A percentile compares a stretch with the other conserved stretches of the same genome.
Conservation (phyloP, 92 coral and sea anemone species). For the Galaxea fascicularis region DNA sequence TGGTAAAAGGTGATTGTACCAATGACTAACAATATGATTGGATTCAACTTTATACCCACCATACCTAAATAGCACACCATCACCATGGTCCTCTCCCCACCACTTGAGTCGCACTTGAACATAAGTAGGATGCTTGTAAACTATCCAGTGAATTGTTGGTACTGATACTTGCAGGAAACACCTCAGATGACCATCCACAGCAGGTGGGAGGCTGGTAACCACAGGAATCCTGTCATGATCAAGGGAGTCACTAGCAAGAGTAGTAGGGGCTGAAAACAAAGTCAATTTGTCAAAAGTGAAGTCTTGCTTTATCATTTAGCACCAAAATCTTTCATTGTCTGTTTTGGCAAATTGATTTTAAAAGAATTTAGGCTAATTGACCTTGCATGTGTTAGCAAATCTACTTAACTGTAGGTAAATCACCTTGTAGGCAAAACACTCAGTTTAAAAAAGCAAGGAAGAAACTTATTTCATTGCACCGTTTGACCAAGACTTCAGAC, state of each 20-base stretch:
- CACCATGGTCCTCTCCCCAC: slow-evolving; percentile 94
- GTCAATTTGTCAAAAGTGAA: background rate
- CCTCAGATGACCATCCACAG: slow-evolving; percentile 96
- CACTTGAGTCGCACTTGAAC: slow-evolving; percentile 81
- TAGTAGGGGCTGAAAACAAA: slow-evolving; percentile 2
- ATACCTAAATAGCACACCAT: slow-evolving; percentile 83
- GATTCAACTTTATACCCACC: slow-evolving; percentile 12
- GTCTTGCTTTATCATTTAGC: no score
- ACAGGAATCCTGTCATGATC: slow-evolving; percentile 73
- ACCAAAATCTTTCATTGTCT: no score
- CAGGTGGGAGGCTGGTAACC: slow-evolving; percentile 87
- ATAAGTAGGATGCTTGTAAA: slow-evolving; percentile 74
- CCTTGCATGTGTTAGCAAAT: no score
- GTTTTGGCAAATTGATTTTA: no score
- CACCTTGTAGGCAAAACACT: no score
- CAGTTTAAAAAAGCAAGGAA: no score
- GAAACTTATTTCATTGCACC: no score
- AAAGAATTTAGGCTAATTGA: no score
- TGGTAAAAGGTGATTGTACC: no score
- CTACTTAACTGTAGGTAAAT: no score
- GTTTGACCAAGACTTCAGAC: no score
- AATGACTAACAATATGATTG: no score
- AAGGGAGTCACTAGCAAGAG: background rate
- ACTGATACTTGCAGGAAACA: slow-evolving; percentile 89
- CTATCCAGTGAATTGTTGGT: slow-evolving; percentile 78